Evolutionary conservation across 2,113 vertebrate species (phyloP).

Genomic region (Pogonocichla stellata): DNA sequence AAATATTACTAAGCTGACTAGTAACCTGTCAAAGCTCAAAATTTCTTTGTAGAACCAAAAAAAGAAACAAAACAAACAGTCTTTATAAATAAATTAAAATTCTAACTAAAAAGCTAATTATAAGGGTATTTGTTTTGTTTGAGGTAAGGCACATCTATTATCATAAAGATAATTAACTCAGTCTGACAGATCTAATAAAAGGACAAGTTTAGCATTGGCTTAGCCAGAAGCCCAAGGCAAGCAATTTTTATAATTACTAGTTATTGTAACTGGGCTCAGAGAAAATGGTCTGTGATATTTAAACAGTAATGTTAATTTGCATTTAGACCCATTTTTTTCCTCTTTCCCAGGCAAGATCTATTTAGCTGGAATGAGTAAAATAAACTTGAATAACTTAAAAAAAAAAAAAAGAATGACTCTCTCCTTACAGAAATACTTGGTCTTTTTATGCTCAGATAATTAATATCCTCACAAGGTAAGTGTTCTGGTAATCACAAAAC

Average conservation of each 20-base stretch:
- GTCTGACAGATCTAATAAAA: conserved; percentile 88
- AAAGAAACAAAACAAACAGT: conserved; percentile 75
- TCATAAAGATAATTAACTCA: conserved; percentile 89
- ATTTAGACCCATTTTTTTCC: conserved; percentile 75
- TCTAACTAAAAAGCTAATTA: conserved; percentile 85
- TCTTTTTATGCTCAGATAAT: conserved; percentile 62
- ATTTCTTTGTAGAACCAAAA: conserved; percentile 9
- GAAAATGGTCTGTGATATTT: conserved; percentile 85
- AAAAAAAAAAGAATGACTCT: not conserved
- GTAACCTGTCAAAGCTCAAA: conserved; percentile 47
- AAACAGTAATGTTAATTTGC: conserved; percentile 83
- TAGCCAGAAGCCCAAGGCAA: conserved; percentile 84
- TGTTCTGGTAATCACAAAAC: conserved; percentile 53
- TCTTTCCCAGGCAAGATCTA: conserved; percentile 65
- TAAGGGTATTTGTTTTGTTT: conserved; percentile 87
- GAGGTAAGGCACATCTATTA: conserved; percentile 87
- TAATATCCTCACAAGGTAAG: conserved; percentile 54
- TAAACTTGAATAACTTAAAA: conserved; percentile 63
- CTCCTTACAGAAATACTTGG: conserved; percentile 34
- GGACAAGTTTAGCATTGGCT: conserved; percentile 84
- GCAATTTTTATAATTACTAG: conserved; percentile 89
- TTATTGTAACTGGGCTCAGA: conserved; percentile 86
- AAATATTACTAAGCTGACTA: not conserved
- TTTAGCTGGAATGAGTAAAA: conserved; percentile 72
- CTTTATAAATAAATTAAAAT: conserved; percentile 86